phyloP scores from a whole-genome alignment of 1,140 invertebrate genomes.

The Wiebesia pumilae region DNA sequence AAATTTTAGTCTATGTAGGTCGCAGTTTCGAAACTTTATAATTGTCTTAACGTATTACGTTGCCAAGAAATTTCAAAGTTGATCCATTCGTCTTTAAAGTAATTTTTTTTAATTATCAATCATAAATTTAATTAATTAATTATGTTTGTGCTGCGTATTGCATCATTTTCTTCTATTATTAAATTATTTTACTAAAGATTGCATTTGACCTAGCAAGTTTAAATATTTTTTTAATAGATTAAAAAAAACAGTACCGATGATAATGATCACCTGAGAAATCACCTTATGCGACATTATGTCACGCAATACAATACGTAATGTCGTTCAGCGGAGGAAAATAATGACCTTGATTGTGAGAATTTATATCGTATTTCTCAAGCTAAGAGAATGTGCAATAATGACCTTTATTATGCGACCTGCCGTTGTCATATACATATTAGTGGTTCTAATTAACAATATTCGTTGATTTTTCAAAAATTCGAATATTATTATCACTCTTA shows the following conservation, averaged over 20 bases:
- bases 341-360: not conserved
- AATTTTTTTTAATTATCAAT: not conserved
- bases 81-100: too few species aligned
- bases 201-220: not conserved
- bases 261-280: not conserved
- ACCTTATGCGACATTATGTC: conserved; percentile 10
- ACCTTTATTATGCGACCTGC: not conserved
- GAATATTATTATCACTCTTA: not conserved
- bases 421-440: not conserved
- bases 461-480: not conserved
- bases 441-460: not conserved
- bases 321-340: not conserved
- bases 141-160: not conserved
- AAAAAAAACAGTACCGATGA: not conserved
- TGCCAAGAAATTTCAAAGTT: not conserved
- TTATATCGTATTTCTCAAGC: not conserved
- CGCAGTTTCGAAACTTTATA: not conserved
- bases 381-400: conserved; percentile 4
- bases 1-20: not conserved
- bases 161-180: not conserved
- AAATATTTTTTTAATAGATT: not conserved
- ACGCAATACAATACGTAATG: not conserved
- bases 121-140: not conserved
- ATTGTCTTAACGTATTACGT: not conserved
- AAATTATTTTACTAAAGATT: not conserved